phyloP scores from a whole-genome alignment of 1,140 invertebrate genomes.

The Agrypnia vestita region DNA sequence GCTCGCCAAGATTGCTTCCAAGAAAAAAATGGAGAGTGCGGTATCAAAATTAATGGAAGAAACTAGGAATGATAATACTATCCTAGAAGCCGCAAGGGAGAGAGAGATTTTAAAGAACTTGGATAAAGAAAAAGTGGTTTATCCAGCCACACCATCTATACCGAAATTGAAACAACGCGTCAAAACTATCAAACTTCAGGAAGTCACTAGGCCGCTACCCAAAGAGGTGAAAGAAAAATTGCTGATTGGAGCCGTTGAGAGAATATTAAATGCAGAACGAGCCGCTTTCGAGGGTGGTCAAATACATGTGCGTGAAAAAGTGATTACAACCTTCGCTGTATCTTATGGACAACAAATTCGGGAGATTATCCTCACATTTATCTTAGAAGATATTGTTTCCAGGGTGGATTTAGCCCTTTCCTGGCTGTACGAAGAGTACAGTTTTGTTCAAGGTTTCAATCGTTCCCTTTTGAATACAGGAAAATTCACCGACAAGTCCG shows the following conservation, averaged over 20 bases:
- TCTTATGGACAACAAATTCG: conserved; percentile 86
- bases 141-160: conserved; percentile 75
- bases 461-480: conserved; percentile 74
- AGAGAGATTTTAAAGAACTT: conserved; percentile 75
- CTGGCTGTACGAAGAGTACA: conserved; percentile 97
- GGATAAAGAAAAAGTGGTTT: conserved; percentile 73
- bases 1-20: conserved; percentile 69
- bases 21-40: conserved; percentile 67
- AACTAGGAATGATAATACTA: conserved; percentile 66
- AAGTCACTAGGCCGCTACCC: conserved; percentile 87
- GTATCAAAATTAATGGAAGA: conserved; percentile 70
- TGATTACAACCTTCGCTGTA: conserved; percentile 88
- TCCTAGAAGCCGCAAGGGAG: conserved; percentile 70
- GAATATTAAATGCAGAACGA: conserved; percentile 87
- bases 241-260: conserved; percentile 81
- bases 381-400: conserved; percentile 88
- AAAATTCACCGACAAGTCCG: conserved; percentile 78
- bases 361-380: conserved; percentile 84
- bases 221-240: conserved; percentile 81
- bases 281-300: conserved; percentile 80
- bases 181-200: conserved; percentile 85
- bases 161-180: conserved; percentile 78
- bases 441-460: conserved; percentile 90
- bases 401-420: conserved; percentile 89
- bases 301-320: conserved; percentile 80